phyloP scores from a whole-genome alignment of 2,888 invertebrate species.

The Nesidiocoris tenuis region DNA sequence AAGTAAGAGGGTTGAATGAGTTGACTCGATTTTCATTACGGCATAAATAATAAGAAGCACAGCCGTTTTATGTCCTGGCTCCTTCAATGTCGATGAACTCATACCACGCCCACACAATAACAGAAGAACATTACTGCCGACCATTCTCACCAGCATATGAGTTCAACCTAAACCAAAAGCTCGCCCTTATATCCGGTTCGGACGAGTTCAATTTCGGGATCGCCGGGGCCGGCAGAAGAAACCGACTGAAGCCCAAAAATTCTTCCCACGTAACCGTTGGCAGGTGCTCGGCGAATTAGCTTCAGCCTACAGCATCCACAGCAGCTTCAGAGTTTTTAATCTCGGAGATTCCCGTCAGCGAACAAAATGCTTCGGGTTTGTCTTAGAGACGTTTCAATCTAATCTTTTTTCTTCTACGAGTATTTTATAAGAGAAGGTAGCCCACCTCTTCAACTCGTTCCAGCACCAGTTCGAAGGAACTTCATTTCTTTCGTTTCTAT shows the following conservation, averaged over 20 bases:
- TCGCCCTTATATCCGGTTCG: background rate
- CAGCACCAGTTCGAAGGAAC: background rate
- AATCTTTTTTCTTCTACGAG: background rate
- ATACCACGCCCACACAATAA: no score
- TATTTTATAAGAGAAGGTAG: background rate
- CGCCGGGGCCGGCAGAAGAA: background rate
- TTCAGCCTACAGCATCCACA: background rate
- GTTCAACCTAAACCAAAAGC: no score
- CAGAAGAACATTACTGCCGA: no score
- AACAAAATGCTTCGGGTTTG: background rate
- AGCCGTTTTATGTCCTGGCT: no score
- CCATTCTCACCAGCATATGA: no score
- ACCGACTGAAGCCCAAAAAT: background rate
- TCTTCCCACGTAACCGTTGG: background rate
- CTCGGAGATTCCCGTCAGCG: background rate
- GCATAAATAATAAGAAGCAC: no score
- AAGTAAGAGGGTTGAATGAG: no score
- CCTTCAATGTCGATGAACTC: no score
- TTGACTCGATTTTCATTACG: no score
- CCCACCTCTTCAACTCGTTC: background rate
- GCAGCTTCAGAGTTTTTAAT: background rate
- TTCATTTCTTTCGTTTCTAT: background rate
- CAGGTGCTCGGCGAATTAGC: background rate
- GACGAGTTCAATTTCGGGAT: background rate
- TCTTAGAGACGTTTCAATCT: background rate